Evolutionary conservation across 2,888 invertebrate genomes (phyloP).

Genomic region (Spisula subtruncata): DNA sequence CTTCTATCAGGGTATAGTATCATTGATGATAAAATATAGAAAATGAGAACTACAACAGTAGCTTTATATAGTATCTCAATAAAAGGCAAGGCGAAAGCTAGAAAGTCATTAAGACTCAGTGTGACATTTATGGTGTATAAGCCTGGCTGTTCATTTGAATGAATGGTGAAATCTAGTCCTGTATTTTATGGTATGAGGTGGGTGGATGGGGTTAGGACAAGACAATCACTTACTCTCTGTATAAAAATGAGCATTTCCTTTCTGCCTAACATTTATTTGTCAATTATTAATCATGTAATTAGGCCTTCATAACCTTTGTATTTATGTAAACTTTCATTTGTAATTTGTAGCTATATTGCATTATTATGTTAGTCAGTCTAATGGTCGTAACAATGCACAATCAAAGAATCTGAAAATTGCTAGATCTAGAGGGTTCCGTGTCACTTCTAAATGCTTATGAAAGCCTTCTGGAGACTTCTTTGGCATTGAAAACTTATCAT

Average conservation of each 20-base stretch:
- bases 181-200: not conserved
- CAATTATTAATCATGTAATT: not conserved
- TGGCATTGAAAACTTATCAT: too few species aligned
- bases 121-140: not conserved
- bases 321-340: too few species aligned
- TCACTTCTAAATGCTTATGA: too few species aligned
- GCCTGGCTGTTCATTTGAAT: not conserved
- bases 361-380: too few species aligned
- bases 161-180: not conserved
- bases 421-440: too few species aligned
- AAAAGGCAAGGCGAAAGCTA: not conserved
- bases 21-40: not conserved
- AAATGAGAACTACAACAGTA: not conserved
- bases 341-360: too few species aligned
- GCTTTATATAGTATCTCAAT: not conserved
- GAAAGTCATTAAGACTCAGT: not conserved
- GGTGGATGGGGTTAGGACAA: not conserved
- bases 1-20: slow-evolving; percentile 5
- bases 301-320: too few species aligned
- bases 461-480: too few species aligned
- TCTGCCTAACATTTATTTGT: not conserved
- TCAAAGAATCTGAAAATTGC: too few species aligned
- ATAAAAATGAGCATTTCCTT: not conserved
- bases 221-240: not conserved
- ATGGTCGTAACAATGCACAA: too few species aligned